phyloP scores from a whole-genome alignment of 1,140 invertebrate species.

The Formica selysi region DNA sequence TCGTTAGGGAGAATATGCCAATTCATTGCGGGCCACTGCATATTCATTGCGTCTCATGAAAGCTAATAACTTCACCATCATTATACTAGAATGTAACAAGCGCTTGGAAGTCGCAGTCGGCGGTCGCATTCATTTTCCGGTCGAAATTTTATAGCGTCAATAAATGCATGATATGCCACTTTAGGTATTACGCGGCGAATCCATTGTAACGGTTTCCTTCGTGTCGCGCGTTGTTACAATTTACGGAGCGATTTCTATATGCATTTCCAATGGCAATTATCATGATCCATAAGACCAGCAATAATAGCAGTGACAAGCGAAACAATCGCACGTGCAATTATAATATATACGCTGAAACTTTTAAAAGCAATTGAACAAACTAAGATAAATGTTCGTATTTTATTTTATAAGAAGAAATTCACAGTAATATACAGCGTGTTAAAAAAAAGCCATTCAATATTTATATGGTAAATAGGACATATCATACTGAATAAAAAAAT shows the following conservation, averaged over 20 bases:
- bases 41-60: constrained; percentile 61
- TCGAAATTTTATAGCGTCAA: constrained; percentile 64
- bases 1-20: constrained; percentile 53
- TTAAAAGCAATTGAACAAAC: neutral
- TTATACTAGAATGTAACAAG: constrained; percentile 39
- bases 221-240: constrained; percentile 1
- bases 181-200: constrained; percentile 75
- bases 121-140: constrained; percentile 77
- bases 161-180: constrained; percentile 71
- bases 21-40: constrained; percentile 60
- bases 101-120: constrained; percentile 7
- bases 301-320: neutral
- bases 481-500: no score
- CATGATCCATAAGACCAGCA: neutral
- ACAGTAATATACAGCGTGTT: no score
- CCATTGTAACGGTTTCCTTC: constrained; percentile 68
- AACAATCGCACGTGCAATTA: neutral
- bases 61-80: constrained; percentile 72
- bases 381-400: neutral
- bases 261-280: constrained; percentile 22
- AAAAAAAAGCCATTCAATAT: no score
- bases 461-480: no score
- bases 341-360: neutral
- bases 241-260: neutral
- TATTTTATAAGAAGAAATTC: neutral